These are phyloP conservation scores for Brachystomella parvula DNA, from an alignment of 1,140 invertebrate genomes.

Conservation along the genomic window DNA sequence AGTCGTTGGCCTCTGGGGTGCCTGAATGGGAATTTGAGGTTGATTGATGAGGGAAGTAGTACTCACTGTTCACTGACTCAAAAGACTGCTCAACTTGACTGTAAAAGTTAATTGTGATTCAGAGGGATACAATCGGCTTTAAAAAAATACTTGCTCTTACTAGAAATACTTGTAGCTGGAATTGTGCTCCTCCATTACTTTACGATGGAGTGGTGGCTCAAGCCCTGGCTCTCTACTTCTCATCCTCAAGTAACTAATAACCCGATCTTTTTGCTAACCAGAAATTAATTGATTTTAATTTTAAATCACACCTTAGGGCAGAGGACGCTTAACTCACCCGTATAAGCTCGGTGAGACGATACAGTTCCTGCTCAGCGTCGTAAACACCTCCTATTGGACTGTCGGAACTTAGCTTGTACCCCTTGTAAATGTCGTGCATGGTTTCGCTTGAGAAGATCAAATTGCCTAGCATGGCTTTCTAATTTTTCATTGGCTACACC, in stretches of 20 bases:
- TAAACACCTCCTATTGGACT: constrained; percentile 3
- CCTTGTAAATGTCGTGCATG: constrained; percentile 9
- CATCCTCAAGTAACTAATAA: constrained; percentile 19
- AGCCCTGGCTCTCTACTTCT: constrained; percentile 12
- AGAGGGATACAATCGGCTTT: too few relatives aligned
- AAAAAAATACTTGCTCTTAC: neutral
- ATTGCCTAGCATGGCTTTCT: constrained; percentile 10
- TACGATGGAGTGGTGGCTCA: constrained; percentile 1
- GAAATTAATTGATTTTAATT: neutral
- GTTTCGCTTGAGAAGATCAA: constrained; percentile 21
- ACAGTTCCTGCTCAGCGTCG: constrained; percentile 7
- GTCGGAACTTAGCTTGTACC: neutral
- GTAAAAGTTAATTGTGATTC: too few relatives aligned
- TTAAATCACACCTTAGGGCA: neutral
- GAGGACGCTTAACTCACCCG: constrained; percentile 4
- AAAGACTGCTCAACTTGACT: too few relatives aligned
- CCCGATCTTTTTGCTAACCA: constrained; percentile 12
- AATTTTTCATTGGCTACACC: constrained; percentile 12
- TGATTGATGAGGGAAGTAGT: too few relatives aligned
- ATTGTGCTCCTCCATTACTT: neutral
- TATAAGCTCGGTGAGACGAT: constrained; percentile 8
- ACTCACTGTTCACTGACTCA: too few relatives aligned
- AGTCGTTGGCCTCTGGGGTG: too few relatives aligned
- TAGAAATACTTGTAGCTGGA: neutral
- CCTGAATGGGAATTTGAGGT: too few relatives aligned